Conservation (phyloP, 2,888 invertebrate species). For the Eupithecia tripunctaria region DNA sequence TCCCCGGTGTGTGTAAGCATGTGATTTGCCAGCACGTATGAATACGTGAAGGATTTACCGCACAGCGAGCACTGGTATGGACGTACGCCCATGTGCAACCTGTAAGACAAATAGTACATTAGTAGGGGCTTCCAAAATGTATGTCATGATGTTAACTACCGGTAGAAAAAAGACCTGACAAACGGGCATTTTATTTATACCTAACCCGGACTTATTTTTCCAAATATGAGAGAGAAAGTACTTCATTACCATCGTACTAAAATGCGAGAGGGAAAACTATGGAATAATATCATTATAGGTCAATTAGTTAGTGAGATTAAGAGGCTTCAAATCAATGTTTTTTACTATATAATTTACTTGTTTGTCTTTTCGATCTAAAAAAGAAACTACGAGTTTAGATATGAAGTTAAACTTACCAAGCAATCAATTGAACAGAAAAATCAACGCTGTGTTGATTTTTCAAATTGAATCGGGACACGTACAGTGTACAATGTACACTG, state of each 20-base stretch:
- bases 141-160: neutral
- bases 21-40: constrained; percentile 80
- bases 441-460: neutral
- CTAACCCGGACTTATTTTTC: too few relatives aligned
- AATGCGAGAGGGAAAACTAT: too few relatives aligned
- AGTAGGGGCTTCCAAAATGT: neutral
- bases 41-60: constrained; percentile 80
- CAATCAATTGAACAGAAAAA: neutral
- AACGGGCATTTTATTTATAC: too few relatives aligned
- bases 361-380: too few relatives aligned
- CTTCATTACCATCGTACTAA: too few relatives aligned
- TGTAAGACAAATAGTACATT: constrained; percentile 45
- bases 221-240: too few relatives aligned
- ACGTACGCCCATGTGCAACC: constrained; percentile 80
- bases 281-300: too few relatives aligned
- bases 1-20: constrained; percentile 83
- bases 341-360: too few relatives aligned
- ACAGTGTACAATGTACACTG: too few relatives aligned
- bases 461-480: neutral
- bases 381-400: too few relatives aligned
- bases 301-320: too few relatives aligned
- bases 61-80: constrained; percentile 80
- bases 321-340: too few relatives aligned
- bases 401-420: neutral
- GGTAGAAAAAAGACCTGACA: neutral